phyloP scores from a whole-genome alignment of 2,797 vertebrate species.

The Leuciscus waleckii region DNA sequence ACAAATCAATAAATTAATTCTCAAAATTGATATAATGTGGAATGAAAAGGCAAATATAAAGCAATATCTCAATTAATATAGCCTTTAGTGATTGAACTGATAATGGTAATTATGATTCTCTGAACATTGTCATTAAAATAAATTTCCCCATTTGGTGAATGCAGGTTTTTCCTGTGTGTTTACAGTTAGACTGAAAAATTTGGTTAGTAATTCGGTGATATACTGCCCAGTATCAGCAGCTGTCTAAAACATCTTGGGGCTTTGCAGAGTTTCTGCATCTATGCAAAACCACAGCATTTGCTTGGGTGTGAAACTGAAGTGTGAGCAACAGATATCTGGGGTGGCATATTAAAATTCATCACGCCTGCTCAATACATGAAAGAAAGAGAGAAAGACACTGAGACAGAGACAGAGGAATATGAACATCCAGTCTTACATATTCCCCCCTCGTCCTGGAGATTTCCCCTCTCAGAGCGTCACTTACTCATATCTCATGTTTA shows the following conservation, averaged over 20 bases:
- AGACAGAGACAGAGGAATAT: slow-evolving; percentile 3
- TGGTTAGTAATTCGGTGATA: slow-evolving; percentile 18
- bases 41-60: not conserved
- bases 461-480: slow-evolving; percentile 23
- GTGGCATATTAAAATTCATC: slow-evolving; percentile 18
- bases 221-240: slow-evolving; percentile 11
- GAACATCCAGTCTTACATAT: not conserved
- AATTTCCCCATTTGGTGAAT: not conserved
- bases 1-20: not conserved
- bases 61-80: not conserved
- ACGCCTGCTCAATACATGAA: not conserved
- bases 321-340: not conserved
- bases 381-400: not conserved
- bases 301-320: slow-evolving; percentile 14
- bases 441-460: slow-evolving; percentile 14
- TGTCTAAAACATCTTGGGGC: slow-evolving; percentile 16
- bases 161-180: slow-evolving; percentile 19
- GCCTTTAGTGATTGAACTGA: not conserved
- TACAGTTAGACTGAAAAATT: slow-evolving; percentile 33
- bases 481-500: slow-evolving; percentile 25
- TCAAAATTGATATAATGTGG: not conserved
- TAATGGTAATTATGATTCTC: not conserved
- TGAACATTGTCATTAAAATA: slow-evolving; percentile 7
- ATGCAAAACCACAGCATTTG: slow-evolving; percentile 27
- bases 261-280: slow-evolving; percentile 11